A percentile compares a stretch with the other conserved stretches of the same genome.
phyloP scores from a whole-genome alignment of 1,140 invertebrate species.

The Euglossa dilemma region DNA sequence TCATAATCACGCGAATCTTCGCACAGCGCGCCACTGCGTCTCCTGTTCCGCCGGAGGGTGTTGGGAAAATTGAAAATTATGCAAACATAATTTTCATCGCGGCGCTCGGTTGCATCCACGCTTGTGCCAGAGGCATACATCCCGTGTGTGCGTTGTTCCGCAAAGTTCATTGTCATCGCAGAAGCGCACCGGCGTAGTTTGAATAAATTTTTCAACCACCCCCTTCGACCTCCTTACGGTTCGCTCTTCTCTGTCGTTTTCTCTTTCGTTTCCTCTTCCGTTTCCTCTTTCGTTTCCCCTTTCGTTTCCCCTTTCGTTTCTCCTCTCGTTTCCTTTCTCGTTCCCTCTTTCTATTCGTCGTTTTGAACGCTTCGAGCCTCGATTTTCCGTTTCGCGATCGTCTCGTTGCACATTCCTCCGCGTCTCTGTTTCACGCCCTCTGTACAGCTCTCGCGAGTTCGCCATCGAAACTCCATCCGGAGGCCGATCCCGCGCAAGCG shows the following conservation, averaged over 20 bases:
- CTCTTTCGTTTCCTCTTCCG: too few relatives aligned
- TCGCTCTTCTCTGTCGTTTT: not conserved
- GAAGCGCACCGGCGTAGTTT: not conserved
- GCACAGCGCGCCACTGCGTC: slow-evolving; percentile 3
- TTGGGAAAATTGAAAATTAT: slow-evolving; percentile 62
- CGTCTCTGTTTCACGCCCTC: not conserved
- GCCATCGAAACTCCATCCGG: slow-evolving; percentile 20
- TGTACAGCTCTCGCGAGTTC: not conserved
- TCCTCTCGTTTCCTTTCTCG: not conserved
- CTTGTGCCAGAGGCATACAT: not conserved
- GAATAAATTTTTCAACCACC: not conserved
- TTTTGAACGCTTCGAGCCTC: too few relatives aligned
- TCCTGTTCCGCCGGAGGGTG: not conserved
- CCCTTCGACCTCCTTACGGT: too few relatives aligned
- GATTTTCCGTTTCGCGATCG: too few relatives aligned
- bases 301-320: not conserved
- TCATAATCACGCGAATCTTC: slow-evolving; percentile 28
- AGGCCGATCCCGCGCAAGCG: slow-evolving; percentile 36
- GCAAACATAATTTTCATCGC: slow-evolving; percentile 59
- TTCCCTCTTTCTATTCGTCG: not conserved
- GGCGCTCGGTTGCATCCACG: slow-evolving; percentile 22
- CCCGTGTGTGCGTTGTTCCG: not conserved
- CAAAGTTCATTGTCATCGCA: slow-evolving; percentile 38
- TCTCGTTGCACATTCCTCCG: too few relatives aligned
- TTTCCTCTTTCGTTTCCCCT: not conserved